These are phyloP conservation scores for Xiphophorus maculatus DNA, from an alignment of 2,113 vertebrate genomes.

Conservation along the genomic window DNA sequence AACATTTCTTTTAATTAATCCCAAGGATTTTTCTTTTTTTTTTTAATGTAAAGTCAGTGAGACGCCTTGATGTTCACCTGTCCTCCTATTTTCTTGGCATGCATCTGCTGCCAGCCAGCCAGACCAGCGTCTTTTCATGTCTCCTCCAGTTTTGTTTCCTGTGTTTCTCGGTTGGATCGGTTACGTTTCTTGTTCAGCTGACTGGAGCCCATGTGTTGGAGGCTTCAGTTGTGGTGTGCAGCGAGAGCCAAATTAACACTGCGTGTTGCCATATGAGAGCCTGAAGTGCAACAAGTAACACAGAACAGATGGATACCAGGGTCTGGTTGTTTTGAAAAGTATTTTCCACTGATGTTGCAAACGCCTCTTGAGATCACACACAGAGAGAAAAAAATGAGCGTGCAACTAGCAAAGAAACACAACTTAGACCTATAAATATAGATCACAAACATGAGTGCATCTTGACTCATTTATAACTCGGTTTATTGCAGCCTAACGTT, in stretches of 20 bases:
- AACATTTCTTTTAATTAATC: neutral
- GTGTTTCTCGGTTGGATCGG: conserved; percentile 40
- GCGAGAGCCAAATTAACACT: conserved; percentile 69
- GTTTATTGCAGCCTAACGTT: conserved; percentile 10
- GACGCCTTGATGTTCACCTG: neutral
- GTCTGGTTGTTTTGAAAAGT: conserved; percentile 65
- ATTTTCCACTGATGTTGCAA: conserved; percentile 75
- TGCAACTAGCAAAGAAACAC: conserved; percentile 19
- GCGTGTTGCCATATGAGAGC: conserved; percentile 71
- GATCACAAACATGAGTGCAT: neutral
- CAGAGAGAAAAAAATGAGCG: neutral
- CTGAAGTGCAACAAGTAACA: conserved; percentile 67
- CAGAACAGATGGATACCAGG: conserved; percentile 75
- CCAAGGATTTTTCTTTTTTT: neutral
- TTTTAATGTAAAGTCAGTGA: neutral
- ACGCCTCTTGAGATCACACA: conserved; percentile 44
- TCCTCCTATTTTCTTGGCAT: conserved; percentile 10
- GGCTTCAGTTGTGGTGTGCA: conserved; percentile 65
- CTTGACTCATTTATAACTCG: neutral
- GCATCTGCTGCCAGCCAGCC: conserved; percentile 1
- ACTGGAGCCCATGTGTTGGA: conserved; percentile 63
- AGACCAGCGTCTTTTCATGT: conserved; percentile 15
- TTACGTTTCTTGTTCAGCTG: conserved; percentile 54
- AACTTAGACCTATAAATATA: conserved; percentile 2
- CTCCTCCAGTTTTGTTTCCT: conserved; percentile 39